phyloP scores from a whole-genome alignment of 2,797 vertebrate species.

The Staurois parvus region DNA sequence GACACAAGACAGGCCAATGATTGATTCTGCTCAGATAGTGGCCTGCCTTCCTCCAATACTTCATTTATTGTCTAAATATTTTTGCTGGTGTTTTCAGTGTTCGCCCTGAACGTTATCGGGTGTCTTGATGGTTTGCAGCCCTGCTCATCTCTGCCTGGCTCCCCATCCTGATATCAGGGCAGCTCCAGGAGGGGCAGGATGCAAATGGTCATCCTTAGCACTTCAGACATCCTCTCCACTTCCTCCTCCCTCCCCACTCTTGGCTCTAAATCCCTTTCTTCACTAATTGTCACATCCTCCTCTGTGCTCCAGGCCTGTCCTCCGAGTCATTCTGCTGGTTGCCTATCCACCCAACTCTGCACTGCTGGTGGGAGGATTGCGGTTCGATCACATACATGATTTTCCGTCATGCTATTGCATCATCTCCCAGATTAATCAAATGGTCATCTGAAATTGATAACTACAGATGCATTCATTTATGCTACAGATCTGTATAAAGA shows the following conservation, averaged over 20 bases:
- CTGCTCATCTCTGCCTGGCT: conserved; percentile 62
- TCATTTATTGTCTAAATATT: conserved; percentile 97
- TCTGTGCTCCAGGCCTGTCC: not conserved
- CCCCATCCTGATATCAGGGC: conserved; percentile 63
- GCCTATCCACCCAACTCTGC: too few species aligned
- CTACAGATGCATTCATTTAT: too few species aligned
- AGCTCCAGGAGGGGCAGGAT: conserved; percentile 57
- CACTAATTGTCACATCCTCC: conserved; percentile 55
- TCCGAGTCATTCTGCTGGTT: not conserved
- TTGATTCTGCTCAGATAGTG: conserved; percentile 95
- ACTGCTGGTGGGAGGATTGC: too few species aligned
- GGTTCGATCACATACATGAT: too few species aligned
- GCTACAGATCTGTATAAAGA: too few species aligned
- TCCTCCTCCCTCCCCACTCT: conserved; percentile 15
- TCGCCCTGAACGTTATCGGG: conserved; percentile 78
- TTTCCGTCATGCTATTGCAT: too few species aligned
- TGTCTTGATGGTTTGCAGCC: conserved; percentile 81
- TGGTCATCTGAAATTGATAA: too few species aligned
- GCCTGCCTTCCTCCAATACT: conserved; percentile 89
- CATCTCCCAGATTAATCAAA: too few species aligned
- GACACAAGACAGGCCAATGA: conserved; percentile 91
- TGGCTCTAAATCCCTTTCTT: conserved; percentile 33
- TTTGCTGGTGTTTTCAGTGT: conserved; percentile 78
- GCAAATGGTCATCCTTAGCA: conserved; percentile 47
- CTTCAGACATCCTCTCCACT: conserved; percentile 51